These are phyloP conservation scores for Mixornis gularis DNA, from an alignment of 2,113 vertebrate species.

Conservation along the genomic window DNA sequence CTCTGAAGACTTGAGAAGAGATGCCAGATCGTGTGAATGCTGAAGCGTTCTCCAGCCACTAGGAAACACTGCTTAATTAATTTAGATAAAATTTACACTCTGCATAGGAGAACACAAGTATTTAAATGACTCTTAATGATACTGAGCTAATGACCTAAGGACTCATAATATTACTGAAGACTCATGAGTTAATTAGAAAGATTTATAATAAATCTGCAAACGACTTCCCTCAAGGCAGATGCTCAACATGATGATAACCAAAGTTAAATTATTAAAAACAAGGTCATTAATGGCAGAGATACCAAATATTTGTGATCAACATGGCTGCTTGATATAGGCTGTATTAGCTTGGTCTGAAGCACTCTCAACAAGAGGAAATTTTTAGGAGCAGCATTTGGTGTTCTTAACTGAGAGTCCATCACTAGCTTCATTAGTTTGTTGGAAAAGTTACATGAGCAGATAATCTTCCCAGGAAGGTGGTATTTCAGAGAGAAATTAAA, in stretches of 20 bases:
- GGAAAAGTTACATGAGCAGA: not conserved
- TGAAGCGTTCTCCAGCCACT: not conserved
- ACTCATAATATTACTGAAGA: not conserved
- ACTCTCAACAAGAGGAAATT: not conserved
- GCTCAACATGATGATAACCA: not conserved
- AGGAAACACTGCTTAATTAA: not conserved
- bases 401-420: not conserved
- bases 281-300: not conserved
- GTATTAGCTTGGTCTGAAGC: not conserved
- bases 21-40: not conserved
- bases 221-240: not conserved
- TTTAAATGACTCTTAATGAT: slow-evolving; percentile 6
- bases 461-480: not conserved
- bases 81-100: slow-evolving; percentile 24
- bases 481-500: not conserved
- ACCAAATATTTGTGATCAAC: not conserved
- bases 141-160: not conserved
- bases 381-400: not conserved
- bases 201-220: not conserved
- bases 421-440: not conserved
- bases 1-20: not conserved
- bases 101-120: not conserved
- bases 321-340: not conserved
- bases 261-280: not conserved
- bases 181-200: not conserved